Base-by-base conservation (phyloP, 2,797 vertebrate species). In the Spondyliosoma cantharus region DNA sequence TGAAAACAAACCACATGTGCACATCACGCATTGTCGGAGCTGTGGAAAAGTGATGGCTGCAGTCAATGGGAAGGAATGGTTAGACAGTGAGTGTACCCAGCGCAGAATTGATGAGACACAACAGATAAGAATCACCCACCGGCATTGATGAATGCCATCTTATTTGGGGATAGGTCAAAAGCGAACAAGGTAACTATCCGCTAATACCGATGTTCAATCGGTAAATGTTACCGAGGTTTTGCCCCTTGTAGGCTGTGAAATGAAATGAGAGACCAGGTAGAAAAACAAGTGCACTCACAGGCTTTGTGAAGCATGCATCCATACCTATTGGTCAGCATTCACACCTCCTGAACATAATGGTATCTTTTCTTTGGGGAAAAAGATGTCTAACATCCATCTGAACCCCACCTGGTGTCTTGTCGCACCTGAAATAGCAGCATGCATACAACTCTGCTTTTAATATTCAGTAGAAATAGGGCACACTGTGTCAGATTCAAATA, bases 341-440 rank as follows among this genome's bases (percentile, higher is more conserved):
- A 25, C 62, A 59, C 27, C 63, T 54, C 43, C 43, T 27, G 24
- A 74, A 52, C 37, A 46, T 70, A 61, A 68, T 19, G 20, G 9
- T 22, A 1, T 77, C 46, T 74, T 27, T 59, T 62, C 37, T 20
- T 57, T 64, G 45, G 50, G 45, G 78, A 83, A 64, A 76, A 84
- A 73, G 64, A 65, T 11, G 12, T 70, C 29, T 60, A 61, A 65
- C 60, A 74, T 5, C 76, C 32, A 29, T 52, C 46, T 25, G 37
- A 86, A 65, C 37, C 82, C 85, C 87, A 88, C 83, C 89, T 89
- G 83, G 76, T 89, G 84, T 84, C 85, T 83, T 74, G 61, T 80
- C 2, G 15, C 46, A 75, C 85, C 87, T 76, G 75, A 91, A 93
- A 91, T 90, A 92, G 90, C 89, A 78, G 60, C 71, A 13, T 74